Evolutionary conservation across 2,113 vertebrate species (phyloP).

Genomic region (Heloderma charlesbogerti): DNA sequence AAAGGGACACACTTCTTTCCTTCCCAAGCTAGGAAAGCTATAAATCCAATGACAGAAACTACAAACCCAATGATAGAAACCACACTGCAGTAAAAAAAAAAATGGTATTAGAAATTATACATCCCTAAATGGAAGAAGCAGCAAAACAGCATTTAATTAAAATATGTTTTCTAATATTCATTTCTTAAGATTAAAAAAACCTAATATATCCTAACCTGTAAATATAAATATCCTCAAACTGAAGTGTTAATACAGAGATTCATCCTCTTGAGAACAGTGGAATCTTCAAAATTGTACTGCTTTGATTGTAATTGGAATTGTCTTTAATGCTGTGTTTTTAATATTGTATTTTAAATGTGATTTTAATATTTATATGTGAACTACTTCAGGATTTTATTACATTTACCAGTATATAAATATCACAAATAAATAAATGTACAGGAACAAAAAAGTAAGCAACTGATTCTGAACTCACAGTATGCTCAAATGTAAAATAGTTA

Average conservation of each 20-base stretch:
- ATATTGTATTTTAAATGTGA: too few species aligned
- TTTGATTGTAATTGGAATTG: too few species aligned
- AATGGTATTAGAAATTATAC: not conserved
- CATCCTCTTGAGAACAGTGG: conserved; percentile 1
- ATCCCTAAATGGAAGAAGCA: not conserved
- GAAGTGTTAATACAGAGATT: not conserved
- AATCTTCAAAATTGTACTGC: not conserved
- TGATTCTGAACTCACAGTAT: rapidly evolving
- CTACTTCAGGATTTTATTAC: too few species aligned
- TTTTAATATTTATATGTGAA: too few species aligned
- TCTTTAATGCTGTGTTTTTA: too few species aligned
- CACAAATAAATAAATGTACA: not conserved
- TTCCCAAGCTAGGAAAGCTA: conserved; percentile 2
- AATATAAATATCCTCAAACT: not conserved
- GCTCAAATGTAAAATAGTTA: not conserved
- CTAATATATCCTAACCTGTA: not conserved
- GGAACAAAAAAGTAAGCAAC: not conserved
- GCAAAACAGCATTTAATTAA: not conserved
- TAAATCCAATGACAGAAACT: conserved; percentile 14
- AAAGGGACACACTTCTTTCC: not conserved
- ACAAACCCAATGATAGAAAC: conserved; percentile 6
- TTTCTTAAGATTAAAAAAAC: not conserved
- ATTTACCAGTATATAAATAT: too few species aligned
- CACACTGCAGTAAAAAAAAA: conserved; percentile 14
- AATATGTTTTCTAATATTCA: not conserved